These are phyloP conservation scores for Hydropotes inermis DNA, from an alignment of 2,113 vertebrate genomes.

Conservation along the genomic window DNA sequence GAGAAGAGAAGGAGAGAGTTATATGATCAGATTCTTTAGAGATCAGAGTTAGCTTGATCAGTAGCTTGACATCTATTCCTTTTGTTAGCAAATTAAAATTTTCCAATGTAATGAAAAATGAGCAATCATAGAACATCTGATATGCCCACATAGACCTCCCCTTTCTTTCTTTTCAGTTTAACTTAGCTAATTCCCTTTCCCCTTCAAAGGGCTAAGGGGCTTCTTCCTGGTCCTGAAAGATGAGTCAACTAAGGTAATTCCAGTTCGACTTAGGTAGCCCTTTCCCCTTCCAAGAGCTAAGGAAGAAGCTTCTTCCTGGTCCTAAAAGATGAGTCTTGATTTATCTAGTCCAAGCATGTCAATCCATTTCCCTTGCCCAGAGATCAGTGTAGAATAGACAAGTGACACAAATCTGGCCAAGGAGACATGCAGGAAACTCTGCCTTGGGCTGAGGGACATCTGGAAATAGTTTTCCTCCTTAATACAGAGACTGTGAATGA, in stretches of 20 bases:
- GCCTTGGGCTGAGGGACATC: background rate
- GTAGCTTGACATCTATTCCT: background rate
- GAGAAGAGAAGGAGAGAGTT: background rate
- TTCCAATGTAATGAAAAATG: background rate
- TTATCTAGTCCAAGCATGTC: background rate
- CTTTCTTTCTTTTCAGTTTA: background rate
- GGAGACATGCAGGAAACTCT: background rate
- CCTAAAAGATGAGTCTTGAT: background rate
- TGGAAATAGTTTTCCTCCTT: background rate
- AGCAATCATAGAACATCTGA: background rate
- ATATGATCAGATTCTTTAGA: background rate
- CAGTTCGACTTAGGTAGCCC: background rate
- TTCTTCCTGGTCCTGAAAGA: background rate
- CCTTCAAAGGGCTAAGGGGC: background rate
- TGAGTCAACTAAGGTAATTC: background rate
- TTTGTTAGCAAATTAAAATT: slow-evolving; percentile 8
- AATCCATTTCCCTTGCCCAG: background rate
- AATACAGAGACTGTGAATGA: background rate
- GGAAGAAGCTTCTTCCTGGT: background rate
- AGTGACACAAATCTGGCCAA: background rate
- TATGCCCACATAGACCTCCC: background rate
- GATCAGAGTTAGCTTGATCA: background rate
- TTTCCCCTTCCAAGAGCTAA: background rate
- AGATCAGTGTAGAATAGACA: background rate
- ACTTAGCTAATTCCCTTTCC: background rate